phyloP scores from a whole-genome alignment of 2,113 vertebrate genomes.

The Caranx melampygus region DNA sequence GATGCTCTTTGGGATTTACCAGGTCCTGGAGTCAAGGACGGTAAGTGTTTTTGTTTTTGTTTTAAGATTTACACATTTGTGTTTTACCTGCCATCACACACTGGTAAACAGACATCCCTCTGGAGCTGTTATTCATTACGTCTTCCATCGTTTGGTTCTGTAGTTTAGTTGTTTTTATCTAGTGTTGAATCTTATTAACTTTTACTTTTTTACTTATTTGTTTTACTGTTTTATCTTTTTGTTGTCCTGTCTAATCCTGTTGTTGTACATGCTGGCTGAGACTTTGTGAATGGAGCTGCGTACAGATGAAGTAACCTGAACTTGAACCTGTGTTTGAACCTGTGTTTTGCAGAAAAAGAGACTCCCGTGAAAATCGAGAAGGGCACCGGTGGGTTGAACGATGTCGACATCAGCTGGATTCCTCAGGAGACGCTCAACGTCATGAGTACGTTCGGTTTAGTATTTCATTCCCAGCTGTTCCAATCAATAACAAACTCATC shows the following conservation, averaged over 20 bases:
- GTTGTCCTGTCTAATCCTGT: too few relatives aligned
- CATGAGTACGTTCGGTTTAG: constrained; percentile 80
- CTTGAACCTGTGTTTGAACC: not conserved
- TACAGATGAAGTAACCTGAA: too few relatives aligned
- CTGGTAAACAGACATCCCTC: too few relatives aligned
- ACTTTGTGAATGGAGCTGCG: too few relatives aligned
- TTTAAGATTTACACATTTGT: not conserved
- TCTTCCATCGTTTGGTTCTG: too few relatives aligned
- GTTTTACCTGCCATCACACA: too few relatives aligned
- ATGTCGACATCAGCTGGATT: constrained; percentile 88
- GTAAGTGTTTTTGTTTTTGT: constrained; percentile 60
- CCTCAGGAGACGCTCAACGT: constrained; percentile 85
- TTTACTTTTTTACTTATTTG: too few relatives aligned
- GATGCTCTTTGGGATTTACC: constrained; percentile 80
- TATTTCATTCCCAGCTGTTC: constrained; percentile 15
- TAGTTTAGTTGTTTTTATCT: too few relatives aligned
- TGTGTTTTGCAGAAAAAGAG: constrained; percentile 79
- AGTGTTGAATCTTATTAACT: too few relatives aligned
- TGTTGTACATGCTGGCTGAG: too few relatives aligned
- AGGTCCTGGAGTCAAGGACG: constrained; percentile 82
- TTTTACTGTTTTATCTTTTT: too few relatives aligned
- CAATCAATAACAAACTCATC: not conserved
- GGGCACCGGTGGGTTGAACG: constrained; percentile 77
- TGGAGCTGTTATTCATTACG: too few relatives aligned
- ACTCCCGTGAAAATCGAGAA: constrained; percentile 82